Evolutionary conservation across 2,113 vertebrate species (phyloP).

Genomic region (Antennarius striatus): DNA sequence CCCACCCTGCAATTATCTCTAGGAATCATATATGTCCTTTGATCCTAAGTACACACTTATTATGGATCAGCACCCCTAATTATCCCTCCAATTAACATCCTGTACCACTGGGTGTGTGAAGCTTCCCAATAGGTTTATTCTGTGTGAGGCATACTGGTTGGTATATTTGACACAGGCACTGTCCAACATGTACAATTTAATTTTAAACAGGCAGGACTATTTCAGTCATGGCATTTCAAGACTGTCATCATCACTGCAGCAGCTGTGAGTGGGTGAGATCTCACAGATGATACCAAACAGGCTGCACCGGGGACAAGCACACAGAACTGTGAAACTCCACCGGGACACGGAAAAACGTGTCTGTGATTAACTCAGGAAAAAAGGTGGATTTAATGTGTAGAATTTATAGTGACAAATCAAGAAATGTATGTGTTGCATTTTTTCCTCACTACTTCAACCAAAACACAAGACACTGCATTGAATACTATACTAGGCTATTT

Average conservation of each 20-base stretch:
- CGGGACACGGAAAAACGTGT: not conserved
- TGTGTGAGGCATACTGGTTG: not conserved
- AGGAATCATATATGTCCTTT: not conserved
- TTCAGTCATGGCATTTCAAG: constrained; percentile 59
- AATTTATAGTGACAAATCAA: too few species aligned
- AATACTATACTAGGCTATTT: too few species aligned
- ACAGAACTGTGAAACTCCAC: too few species aligned
- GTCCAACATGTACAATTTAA: constrained; percentile 30
- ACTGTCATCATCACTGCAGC: constrained; percentile 51
- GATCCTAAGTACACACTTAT: constrained; percentile 25
- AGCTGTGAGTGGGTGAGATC: constrained; percentile 59
- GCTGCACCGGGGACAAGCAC: not conserved
- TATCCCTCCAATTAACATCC: constrained; percentile 5
- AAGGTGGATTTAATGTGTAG: too few species aligned
- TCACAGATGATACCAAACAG: not conserved
- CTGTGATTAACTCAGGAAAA: too few species aligned
- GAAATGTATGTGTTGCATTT: too few species aligned
- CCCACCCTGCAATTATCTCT: constrained; percentile 59
- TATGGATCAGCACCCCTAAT: constrained; percentile 24
- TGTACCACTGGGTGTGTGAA: not conserved
- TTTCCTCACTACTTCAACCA: too few species aligned
- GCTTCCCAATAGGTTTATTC: not conserved
- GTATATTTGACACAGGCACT: constrained; percentile 1
- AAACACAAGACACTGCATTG: too few species aligned
- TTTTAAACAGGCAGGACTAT: constrained; percentile 67